Evolutionary conservation across 1,140 invertebrate genomes (phyloP).

Genomic region (Lucilia cuprina): DNA sequence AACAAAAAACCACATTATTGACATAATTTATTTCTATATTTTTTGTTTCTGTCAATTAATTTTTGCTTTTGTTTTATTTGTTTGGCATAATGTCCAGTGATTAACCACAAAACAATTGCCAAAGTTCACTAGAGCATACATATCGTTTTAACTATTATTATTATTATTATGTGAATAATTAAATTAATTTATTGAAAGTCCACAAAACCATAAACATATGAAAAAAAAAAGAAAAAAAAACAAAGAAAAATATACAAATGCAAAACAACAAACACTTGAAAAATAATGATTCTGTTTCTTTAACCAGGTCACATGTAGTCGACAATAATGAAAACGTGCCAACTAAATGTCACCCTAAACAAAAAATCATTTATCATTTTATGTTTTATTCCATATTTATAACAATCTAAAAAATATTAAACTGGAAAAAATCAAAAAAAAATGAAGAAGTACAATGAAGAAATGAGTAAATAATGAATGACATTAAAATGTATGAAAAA

Average conservation of each 20-base stretch:
- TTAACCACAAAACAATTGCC: background rate
- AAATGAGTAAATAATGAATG: background rate
- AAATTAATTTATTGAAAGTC: background rate
- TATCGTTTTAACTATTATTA: background rate
- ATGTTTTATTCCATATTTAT: background rate
- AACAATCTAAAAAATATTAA: background rate
- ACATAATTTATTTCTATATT: background rate
- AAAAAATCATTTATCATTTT: slow-evolving; percentile 6
- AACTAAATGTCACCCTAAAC: slow-evolving; percentile 3
- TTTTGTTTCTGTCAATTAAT: background rate
- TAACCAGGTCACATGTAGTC: background rate
- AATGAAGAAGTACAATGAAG: background rate
- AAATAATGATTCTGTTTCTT: background rate
- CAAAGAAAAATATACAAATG: no score
- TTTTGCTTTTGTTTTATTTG: background rate
- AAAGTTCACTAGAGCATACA: slow-evolving; percentile 6
- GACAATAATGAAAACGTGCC: background rate
- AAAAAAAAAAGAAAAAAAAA: background rate
- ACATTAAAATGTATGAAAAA: background rate
- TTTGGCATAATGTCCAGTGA: background rate
- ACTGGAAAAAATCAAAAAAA: background rate
- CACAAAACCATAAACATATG: background rate
- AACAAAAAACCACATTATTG: background rate
- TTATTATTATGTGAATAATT: background rate
- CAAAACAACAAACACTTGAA: background rate